phyloP scores from a whole-genome alignment of 2,797 vertebrate species.

The Xenops minutus region DNA sequence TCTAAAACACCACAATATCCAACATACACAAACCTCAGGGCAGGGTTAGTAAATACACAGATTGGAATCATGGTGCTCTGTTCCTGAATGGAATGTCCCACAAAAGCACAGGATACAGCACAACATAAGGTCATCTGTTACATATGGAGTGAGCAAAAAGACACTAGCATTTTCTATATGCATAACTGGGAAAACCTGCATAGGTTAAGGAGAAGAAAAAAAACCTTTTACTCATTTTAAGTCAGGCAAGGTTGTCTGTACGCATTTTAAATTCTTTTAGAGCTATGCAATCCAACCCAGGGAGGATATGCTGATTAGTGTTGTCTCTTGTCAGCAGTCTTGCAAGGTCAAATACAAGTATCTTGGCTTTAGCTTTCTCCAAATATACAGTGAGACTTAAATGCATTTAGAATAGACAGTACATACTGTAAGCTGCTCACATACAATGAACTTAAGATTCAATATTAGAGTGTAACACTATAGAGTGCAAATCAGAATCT shows the following conservation, averaged over 20 bases:
- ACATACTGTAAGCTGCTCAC: slow-evolving; percentile 88
- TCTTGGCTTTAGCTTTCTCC: slow-evolving; percentile 82
- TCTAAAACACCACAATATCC: slow-evolving; percentile 98
- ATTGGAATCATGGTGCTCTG: slow-evolving; percentile 85
- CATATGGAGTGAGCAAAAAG: slow-evolving; percentile 88
- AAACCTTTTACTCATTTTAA: slow-evolving; percentile 82
- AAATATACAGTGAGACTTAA: slow-evolving; percentile 92
- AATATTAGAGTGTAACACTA: slow-evolving; percentile 93
- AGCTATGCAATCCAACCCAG: slow-evolving; percentile 86
- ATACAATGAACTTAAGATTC: slow-evolving; percentile 91
- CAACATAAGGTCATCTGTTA: slow-evolving; percentile 91
- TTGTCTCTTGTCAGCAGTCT: slow-evolving; percentile 92
- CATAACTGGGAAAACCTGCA: slow-evolving; percentile 82
- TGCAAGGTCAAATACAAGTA: slow-evolving; percentile 87
- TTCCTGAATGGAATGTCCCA: slow-evolving; percentile 94
- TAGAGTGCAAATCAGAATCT: slow-evolving; percentile 98
- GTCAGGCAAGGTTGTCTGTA: slow-evolving; percentile 83
- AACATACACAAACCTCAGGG: slow-evolving; percentile 95
- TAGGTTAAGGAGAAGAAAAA: slow-evolving; percentile 74
- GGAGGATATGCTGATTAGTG: slow-evolving; percentile 96
- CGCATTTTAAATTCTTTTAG: slow-evolving; percentile 81
- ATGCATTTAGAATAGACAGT: slow-evolving; percentile 93
- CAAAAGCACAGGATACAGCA: slow-evolving; percentile 97
- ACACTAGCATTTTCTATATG: slow-evolving; percentile 87
- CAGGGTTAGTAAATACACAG: slow-evolving; percentile 88